A percentile compares a stretch with the other conserved stretches of the same genome.
Conservation (phyloP, 2,113 vertebrate species). For the Tetrax tetrax region DNA sequence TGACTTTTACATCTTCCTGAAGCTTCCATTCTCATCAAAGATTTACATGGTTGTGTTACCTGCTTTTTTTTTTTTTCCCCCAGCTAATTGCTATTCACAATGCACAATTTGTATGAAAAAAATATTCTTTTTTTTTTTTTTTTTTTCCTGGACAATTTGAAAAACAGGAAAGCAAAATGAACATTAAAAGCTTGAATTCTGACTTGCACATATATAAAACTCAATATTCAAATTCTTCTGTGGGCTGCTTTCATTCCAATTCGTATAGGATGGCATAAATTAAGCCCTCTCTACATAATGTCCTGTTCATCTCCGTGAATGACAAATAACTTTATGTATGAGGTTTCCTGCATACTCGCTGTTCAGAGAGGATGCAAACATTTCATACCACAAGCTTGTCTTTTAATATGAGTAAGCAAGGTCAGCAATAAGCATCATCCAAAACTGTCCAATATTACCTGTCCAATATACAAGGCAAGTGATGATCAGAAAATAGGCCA, state of each 20-base stretch:
- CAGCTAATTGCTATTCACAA: slow-evolving; percentile 15
- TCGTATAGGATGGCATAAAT: not conserved
- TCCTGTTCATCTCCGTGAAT: not conserved
- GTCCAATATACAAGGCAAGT: too few species aligned
- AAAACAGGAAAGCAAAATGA: slow-evolving; percentile 9
- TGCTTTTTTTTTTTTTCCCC: not conserved
- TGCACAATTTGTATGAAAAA: not conserved
- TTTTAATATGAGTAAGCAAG: fast-evolving
- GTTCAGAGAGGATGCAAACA: not conserved
- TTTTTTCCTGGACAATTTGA: not conserved
- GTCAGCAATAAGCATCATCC: not conserved
- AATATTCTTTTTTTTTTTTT: too few species aligned
- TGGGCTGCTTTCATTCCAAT: not conserved
- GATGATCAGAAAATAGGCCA: too few species aligned
- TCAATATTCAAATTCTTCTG: not conserved
- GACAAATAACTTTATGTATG: not conserved
- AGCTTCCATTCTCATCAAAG: slow-evolving; percentile 1
- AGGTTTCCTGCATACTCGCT: not conserved
- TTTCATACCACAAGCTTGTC: not conserved
- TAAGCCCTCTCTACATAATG: not conserved
- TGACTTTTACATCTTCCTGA: not conserved
- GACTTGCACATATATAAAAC: not conserved
- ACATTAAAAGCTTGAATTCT: slow-evolving; percentile 10
- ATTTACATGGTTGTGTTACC: not conserved
- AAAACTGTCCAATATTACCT: not conserved